Evolutionary conservation across 2,888 invertebrate genomes (phyloP).

Genomic region (Nymphalis polychloros): DNA sequence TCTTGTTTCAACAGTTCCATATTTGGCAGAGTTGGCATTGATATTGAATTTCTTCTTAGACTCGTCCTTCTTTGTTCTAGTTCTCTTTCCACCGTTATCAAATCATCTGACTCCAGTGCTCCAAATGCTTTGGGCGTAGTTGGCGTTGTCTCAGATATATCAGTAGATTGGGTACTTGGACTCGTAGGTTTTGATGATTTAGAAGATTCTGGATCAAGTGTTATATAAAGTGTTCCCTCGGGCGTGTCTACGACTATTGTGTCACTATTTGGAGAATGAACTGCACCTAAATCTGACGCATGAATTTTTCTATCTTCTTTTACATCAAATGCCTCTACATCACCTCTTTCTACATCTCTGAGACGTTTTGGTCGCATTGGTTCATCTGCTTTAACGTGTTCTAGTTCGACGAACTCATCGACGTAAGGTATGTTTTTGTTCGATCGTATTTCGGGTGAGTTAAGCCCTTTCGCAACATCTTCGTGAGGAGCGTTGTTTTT

Average conservation of each 20-base stretch:
- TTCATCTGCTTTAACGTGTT: slow-evolving; percentile 50
- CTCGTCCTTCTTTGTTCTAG: slow-evolving; percentile 57
- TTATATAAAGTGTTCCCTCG: slow-evolving; percentile 74
- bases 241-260: slow-evolving; percentile 75
- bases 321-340: slow-evolving; percentile 42
- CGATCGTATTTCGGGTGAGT: slow-evolving; percentile 60
- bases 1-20: slow-evolving; percentile 81
- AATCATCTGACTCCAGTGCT: slow-evolving; percentile 56
- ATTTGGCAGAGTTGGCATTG: slow-evolving; percentile 87
- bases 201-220: slow-evolving; percentile 65
- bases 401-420: slow-evolving; percentile 61
- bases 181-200: slow-evolving; percentile 52
- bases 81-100: slow-evolving; percentile 59
- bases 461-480: slow-evolving; percentile 65
- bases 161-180: slow-evolving; percentile 54
- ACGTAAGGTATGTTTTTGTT: slow-evolving; percentile 52
- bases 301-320: slow-evolving; percentile 52
- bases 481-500: slow-evolving; percentile 42
- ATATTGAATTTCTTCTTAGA: slow-evolving; percentile 86
- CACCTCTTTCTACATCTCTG: slow-evolving; percentile 50
- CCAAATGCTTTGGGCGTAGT: slow-evolving; percentile 59
- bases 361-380: slow-evolving; percentile 52
- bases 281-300: slow-evolving; percentile 63
- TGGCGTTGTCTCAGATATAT: slow-evolving; percentile 50
- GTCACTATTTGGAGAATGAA: slow-evolving; percentile 69